These are phyloP conservation scores for Thyatira batis DNA, from an alignment of 2,888 invertebrate species.

Conservation along the genomic window DNA sequence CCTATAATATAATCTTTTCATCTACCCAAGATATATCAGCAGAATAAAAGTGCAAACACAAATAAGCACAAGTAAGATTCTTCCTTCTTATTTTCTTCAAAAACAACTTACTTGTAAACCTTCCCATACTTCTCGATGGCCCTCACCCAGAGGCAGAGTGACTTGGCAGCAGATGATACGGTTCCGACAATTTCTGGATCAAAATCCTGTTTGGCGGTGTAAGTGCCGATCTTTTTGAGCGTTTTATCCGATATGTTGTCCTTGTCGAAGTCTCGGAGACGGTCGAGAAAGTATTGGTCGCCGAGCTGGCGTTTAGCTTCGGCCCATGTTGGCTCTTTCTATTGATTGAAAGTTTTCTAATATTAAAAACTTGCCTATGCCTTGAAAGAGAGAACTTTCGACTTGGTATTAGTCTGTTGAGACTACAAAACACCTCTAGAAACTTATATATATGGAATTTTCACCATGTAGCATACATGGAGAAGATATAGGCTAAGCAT, in stretches of 20 bases:
- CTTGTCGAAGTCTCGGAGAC: constrained; percentile 92
- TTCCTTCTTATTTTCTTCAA: too few relatives aligned
- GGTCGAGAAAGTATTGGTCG: constrained; percentile 89
- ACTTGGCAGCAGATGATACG: constrained; percentile 93
- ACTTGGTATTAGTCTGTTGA: too few relatives aligned
- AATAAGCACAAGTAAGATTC: too few relatives aligned
- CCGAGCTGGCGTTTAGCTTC: constrained; percentile 94
- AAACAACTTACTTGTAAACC: constrained; percentile 86
- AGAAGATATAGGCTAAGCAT: too few relatives aligned
- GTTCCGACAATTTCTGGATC: constrained; percentile 93
- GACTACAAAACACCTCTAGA: too few relatives aligned
- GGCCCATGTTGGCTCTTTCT: constrained; percentile 92
- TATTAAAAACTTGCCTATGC: too few relatives aligned
- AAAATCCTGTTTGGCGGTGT: constrained; percentile 91
- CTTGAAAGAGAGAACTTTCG: too few relatives aligned
- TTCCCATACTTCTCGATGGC: constrained; percentile 96
- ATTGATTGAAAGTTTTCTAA: not conserved
- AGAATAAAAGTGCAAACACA: too few relatives aligned
- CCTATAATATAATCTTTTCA: too few relatives aligned
- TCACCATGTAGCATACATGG: too few relatives aligned
- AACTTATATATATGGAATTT: too few relatives aligned
- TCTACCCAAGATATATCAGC: too few relatives aligned
- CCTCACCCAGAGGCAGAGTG: constrained; percentile 94
- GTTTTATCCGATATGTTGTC: constrained; percentile 93
- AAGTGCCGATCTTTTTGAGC: constrained; percentile 89